These are phyloP conservation scores for Arctocebus calabarensis DNA, from an alignment of 2,797 vertebrate genomes.

Conservation along the genomic window DNA sequence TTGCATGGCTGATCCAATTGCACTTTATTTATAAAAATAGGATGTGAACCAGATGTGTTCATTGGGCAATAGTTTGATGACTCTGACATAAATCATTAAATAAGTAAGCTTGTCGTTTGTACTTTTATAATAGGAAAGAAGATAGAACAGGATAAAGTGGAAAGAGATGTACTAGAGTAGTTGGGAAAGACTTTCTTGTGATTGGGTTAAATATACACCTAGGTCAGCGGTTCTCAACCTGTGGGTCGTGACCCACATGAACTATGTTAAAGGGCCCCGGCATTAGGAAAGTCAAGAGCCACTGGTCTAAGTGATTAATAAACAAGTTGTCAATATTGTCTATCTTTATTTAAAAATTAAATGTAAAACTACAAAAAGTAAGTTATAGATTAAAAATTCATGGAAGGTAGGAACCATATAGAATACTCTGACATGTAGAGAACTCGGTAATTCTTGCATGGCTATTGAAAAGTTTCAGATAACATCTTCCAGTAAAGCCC, in stretches of 20 bases:
- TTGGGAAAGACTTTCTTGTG: background rate
- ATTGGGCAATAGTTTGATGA: background rate
- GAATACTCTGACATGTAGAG: background rate
- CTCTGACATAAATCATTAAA: background rate
- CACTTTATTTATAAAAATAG: background rate
- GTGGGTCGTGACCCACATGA: too few species aligned
- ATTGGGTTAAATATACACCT: background rate
- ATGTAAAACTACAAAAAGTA: background rate
- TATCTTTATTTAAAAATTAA: background rate
- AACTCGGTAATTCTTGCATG: background rate
- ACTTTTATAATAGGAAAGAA: background rate
- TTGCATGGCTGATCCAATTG: background rate
- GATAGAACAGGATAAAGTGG: background rate
- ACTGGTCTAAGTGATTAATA: background rate
- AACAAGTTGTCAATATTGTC: background rate
- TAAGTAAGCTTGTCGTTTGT: background rate
- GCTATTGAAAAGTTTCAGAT: background rate
- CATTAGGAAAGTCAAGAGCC: too few species aligned
- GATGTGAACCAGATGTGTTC: background rate
- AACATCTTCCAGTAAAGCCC: background rate
- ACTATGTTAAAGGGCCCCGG: too few species aligned
- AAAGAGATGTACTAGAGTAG: background rate
- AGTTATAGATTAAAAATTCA: background rate
- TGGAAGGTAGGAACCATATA: background rate
- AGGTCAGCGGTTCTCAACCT: too few species aligned